A percentile compares a stretch with the other conserved stretches of the same genome.
phyloP scores from a whole-genome alignment of 1,140 invertebrate species.

The Phymastichus coffea region DNA sequence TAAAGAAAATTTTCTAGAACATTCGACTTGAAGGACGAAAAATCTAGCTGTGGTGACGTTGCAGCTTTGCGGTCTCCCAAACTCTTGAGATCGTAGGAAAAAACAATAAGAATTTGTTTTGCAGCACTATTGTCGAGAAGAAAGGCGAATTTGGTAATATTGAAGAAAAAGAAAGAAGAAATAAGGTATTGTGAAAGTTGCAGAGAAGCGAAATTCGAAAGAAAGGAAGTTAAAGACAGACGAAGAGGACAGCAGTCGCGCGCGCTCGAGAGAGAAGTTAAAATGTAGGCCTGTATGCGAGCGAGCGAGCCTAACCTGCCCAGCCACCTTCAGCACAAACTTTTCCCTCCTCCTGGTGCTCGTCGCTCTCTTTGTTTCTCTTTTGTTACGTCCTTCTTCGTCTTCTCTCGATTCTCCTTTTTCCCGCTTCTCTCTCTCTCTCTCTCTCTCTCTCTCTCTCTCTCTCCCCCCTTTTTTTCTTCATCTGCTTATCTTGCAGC shows the following conservation, averaged over 20 bases:
- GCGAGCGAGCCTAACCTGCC: slow-evolving; percentile 6
- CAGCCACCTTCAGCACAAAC: slow-evolving; percentile 16
- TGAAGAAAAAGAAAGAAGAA: too few relatives aligned
- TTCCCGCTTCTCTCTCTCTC: slow-evolving; percentile 9
- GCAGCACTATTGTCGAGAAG: too few relatives aligned
- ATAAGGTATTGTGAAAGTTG: too few relatives aligned
- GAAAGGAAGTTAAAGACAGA: slow-evolving; percentile 11
- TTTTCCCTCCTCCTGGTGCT: neutral
- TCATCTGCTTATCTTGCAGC: slow-evolving; percentile 29
- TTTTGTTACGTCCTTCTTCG: slow-evolving; percentile 19
- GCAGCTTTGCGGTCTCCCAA: too few relatives aligned
- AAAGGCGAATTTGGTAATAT: too few relatives aligned
- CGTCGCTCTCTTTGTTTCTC: neutral
- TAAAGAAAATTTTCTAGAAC: too few relatives aligned
- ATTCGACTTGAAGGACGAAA: too few relatives aligned
- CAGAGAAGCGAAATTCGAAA: neutral
- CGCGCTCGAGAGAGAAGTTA: slow-evolving; percentile 29
- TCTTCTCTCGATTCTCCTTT: slow-evolving; percentile 30
- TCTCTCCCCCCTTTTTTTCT: slow-evolving; percentile 16
- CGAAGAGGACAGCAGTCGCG: slow-evolving; percentile 14
- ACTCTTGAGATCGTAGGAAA: too few relatives aligned
- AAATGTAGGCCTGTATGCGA: slow-evolving; percentile 33
- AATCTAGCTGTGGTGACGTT: too few relatives aligned
- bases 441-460: neutral
- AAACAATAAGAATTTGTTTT: too few relatives aligned